Percentiles rank a stretch among this genome's conserved stretches.
Conservation (phyloP, 2,888 invertebrate genomes). For the Gryllus longicercus region DNA sequence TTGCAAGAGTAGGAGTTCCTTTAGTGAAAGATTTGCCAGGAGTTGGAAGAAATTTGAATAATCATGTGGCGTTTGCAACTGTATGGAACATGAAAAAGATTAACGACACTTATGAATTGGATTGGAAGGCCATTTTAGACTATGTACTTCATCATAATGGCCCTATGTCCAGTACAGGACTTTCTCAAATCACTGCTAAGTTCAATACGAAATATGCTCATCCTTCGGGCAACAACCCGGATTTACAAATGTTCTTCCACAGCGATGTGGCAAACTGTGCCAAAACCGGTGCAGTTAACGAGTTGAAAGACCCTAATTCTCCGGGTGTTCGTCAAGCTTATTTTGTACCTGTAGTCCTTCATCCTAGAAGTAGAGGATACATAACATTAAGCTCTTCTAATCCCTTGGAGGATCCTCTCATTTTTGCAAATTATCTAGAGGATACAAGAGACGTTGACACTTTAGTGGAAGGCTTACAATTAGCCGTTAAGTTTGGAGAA, state of each 20-base stretch:
- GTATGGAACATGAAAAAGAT: constrained; percentile 50
- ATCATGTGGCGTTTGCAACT: constrained; percentile 53
- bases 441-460: constrained; percentile 62
- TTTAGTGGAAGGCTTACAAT: constrained; percentile 60
- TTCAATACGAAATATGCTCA: constrained; percentile 60
- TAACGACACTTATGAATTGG: constrained; percentile 49
- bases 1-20: neutral
- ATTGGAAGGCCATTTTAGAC: constrained; percentile 60
- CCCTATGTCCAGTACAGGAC: constrained; percentile 61
- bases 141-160: constrained; percentile 60
- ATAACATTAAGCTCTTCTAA: constrained; percentile 62
- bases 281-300: constrained; percentile 51
- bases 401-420: constrained; percentile 67
- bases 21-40: neutral
- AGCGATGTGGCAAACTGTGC: constrained; percentile 63
- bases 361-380: constrained; percentile 64
- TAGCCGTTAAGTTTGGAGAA: constrained; percentile 57
- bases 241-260: constrained; percentile 64
- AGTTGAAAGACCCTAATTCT: constrained; percentile 45
- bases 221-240: constrained; percentile 55
- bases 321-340: constrained; percentile 40
- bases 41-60: neutral
- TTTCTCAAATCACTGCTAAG: constrained; percentile 62
- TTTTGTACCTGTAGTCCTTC: constrained; percentile 61
- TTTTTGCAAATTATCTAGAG: constrained; percentile 72